These are phyloP conservation scores for Andrena minutula DNA, from an alignment of 2,888 invertebrate species.

Conservation along the genomic window DNA sequence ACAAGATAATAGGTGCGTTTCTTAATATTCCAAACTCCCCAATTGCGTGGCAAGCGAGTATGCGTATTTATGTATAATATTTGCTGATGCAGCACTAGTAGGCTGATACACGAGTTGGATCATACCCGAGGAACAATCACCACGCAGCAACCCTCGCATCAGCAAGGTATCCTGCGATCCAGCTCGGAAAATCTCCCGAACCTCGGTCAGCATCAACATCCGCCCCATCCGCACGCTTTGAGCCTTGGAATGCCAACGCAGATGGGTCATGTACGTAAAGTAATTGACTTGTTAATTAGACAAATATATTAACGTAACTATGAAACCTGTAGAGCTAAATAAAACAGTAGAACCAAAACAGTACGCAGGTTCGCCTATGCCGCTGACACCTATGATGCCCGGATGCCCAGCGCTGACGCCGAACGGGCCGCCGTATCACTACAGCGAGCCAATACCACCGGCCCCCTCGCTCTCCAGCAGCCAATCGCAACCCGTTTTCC, in stretches of 20 bases:
- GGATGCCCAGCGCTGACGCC: slow-evolving; percentile 83
- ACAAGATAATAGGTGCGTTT: slow-evolving; percentile 86
- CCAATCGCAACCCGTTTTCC: slow-evolving; percentile 83
- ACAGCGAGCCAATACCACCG: slow-evolving; percentile 86
- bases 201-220: slow-evolving; percentile 81
- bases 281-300: too few relatives aligned
- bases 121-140: slow-evolving; percentile 90
- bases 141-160: slow-evolving; percentile 81
- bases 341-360: slow-evolving; percentile 49
- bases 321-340: not conserved
- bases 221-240: slow-evolving; percentile 82
- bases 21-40: not conserved
- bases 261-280: slow-evolving; percentile 78
- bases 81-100: slow-evolving; percentile 78
- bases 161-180: slow-evolving; percentile 80
- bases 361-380: slow-evolving; percentile 83
- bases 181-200: slow-evolving; percentile 83
- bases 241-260: slow-evolving; percentile 82
- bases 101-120: slow-evolving; percentile 95
- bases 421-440: slow-evolving; percentile 86
- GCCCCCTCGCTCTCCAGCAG: slow-evolving; percentile 83
- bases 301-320: not conserved
- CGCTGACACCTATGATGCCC: slow-evolving; percentile 83
- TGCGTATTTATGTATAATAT: slow-evolving; percentile 20
- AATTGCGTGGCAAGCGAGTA: not conserved